A percentile compares a stretch with the other conserved stretches of the same genome.
Conservation (phyloP, 2,113 vertebrate genomes). For the Vicugna pacos region DNA sequence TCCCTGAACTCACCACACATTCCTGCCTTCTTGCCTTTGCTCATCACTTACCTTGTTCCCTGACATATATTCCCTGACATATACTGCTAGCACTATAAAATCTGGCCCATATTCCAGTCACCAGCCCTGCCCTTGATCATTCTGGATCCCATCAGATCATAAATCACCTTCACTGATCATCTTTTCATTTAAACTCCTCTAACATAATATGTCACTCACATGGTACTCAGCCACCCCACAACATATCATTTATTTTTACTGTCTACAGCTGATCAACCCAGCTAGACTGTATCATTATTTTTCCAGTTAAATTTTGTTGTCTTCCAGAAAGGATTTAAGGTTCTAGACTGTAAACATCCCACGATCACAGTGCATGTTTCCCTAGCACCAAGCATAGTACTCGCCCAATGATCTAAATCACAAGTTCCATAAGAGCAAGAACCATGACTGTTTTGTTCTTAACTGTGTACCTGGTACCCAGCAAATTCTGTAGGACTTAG, state of each 20-base stretch:
- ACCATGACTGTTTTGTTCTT: not conserved
- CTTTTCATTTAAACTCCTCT: not conserved
- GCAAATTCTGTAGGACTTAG: not conserved
- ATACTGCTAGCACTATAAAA: not conserved
- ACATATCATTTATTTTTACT: not conserved
- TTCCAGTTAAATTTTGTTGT: conserved; percentile 14
- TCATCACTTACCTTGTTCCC: not conserved
- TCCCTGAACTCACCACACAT: not conserved
- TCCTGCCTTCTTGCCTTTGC: not conserved
- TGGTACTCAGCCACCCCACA: not conserved
- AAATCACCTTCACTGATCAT: not conserved
- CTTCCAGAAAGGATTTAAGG: not conserved
- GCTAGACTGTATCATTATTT: not conserved
- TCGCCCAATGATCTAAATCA: not conserved
- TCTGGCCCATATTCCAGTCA: not conserved
- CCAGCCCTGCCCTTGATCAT: not conserved
- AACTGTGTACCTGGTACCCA: not conserved
- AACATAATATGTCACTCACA: not conserved
- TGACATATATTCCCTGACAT: not conserved
- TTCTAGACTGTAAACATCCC: not conserved
- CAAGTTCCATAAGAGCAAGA: not conserved
- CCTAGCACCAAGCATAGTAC: not conserved
- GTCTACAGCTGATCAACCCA: not conserved
- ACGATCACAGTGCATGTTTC: not conserved
- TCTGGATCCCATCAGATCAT: not conserved